Evolutionary conservation across 1,140 invertebrate genomes (phyloP).

Genomic region (Cydia strobilella): DNA sequence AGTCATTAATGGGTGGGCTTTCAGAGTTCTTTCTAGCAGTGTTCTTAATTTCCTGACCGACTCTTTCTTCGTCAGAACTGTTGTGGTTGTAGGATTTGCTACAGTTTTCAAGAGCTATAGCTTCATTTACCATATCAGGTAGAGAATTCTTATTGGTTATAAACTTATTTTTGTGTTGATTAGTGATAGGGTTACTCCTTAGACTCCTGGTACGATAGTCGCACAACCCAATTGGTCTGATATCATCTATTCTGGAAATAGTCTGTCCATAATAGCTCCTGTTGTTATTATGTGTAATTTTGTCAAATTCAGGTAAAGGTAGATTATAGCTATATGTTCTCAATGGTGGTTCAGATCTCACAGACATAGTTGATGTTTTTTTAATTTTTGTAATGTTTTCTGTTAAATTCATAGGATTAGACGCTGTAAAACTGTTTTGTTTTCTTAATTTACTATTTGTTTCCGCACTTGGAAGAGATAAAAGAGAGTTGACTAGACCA

Average conservation of each 20-base stretch:
- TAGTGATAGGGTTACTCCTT: constrained; percentile 43
- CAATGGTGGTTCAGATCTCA: constrained; percentile 71
- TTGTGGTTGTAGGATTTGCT: constrained; percentile 64
- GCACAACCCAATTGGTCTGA: constrained; percentile 55
- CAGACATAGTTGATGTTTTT: constrained; percentile 62
- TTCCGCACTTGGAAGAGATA: constrained; percentile 57
- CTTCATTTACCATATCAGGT: constrained; percentile 83
- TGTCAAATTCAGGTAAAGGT: constrained; percentile 66
- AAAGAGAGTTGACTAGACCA: constrained; percentile 58
- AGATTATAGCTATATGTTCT: constrained; percentile 63
- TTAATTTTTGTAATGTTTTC: constrained; percentile 51
- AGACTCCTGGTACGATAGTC: constrained; percentile 51
- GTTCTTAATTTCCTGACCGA: constrained; percentile 40
- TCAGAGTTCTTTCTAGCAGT: constrained; percentile 53
- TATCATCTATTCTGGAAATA: constrained; percentile 55
- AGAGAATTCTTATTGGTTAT: constrained; percentile 75
- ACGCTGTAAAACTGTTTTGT: constrained; percentile 60
- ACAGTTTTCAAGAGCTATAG: constrained; percentile 78
- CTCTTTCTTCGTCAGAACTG: constrained; percentile 66
- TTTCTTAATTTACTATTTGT: constrained; percentile 55
- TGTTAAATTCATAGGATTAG: constrained; percentile 44
- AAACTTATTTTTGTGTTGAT: constrained; percentile 58
- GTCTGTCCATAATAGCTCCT: constrained; percentile 55
- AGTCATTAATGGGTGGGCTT: constrained; percentile 80
- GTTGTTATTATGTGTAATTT: constrained; percentile 39